Evolutionary conservation across 2,113 vertebrate genomes (phyloP), one percentile per base, ranked within the genome.

Genomic region (Crypturellus undulatus): DNA sequence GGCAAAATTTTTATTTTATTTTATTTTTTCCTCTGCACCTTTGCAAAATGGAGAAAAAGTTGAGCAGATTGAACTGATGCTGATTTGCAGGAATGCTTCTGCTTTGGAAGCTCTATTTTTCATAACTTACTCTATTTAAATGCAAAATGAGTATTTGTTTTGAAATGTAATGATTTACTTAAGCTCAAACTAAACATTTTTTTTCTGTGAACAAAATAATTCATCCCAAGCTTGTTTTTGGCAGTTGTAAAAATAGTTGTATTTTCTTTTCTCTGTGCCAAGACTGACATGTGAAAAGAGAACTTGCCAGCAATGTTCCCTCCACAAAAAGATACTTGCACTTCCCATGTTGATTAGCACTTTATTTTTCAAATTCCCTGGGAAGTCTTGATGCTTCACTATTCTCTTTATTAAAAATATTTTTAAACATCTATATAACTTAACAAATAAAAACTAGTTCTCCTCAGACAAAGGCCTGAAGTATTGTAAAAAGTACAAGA

Each of bases 161-260:
- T 72, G 43, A 17, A 89, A 72, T 71, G 4, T 24, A 76, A 79
- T 82, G 9, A 72, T 79, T 87, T 87, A 43, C 13, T 75, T 86
- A 64, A 62, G 59, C 75, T 85, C 54, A 93, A 84, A 58, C 8
- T 62, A 78, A 30, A 85, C 1, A 9, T 51, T 72, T 45, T 12
- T 9, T 56, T 88, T 60, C 34, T 63, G 26, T 82, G 43, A 91
- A 67, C 26, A 65, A 56, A 93, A 62, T 26, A 60, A 54, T 73
- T 87, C 36, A 85, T 20, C 15, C 72, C 54, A 85, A 62, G 84
- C 79, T 90, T 0, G 1, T 26, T 92, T 93, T 73, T 92, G 64
- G 71, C 82, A 80, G 30, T 79, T 90, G 24, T 78, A 80, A 83
- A 81, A 85, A 70, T 90, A 68, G 18, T 93, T 93, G 25, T 79